Evolutionary conservation across 2,113 vertebrate genomes (phyloP).

Genomic region (Oriolus oriolus): DNA sequence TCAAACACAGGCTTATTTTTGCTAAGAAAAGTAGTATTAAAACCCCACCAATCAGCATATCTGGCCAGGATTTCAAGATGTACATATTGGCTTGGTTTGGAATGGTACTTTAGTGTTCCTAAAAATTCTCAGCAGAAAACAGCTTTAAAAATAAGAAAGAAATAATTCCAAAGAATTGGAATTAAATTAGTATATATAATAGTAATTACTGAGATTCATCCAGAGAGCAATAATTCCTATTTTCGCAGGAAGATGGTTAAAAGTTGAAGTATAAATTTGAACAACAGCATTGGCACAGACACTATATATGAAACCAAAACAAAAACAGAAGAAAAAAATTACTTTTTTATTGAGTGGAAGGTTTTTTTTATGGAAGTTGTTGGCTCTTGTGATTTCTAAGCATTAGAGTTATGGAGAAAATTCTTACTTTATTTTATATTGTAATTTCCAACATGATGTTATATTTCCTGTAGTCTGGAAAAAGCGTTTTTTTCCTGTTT

Average conservation of each 20-base stretch:
- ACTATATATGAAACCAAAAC: not conserved
- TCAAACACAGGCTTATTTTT: not conserved
- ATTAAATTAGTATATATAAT: not conserved
- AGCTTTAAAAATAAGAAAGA: not conserved
- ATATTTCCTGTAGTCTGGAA: not conserved
- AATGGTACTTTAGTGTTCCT: not conserved
- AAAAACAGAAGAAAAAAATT: not conserved
- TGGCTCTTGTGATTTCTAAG: not conserved
- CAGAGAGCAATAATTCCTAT: not conserved
- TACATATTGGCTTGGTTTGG: not conserved
- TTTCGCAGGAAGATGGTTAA: not conserved
- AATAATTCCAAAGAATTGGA: not conserved
- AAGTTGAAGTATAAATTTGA: not conserved
- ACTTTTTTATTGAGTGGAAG: not conserved
- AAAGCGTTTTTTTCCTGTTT: fast-evolving
- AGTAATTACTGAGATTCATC: not conserved
- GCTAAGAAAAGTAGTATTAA: not conserved
- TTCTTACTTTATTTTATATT: not conserved
- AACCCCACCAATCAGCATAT: not conserved
- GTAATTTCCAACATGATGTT: not conserved
- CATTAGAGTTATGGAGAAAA: not conserved
- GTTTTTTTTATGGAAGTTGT: not conserved
- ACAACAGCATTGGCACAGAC: not conserved
- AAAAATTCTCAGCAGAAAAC: not conserved
- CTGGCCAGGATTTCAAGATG: not conserved